phyloP scores from a whole-genome alignment of 2,113 vertebrate genomes.

The Brienomyrus longianalis region DNA sequence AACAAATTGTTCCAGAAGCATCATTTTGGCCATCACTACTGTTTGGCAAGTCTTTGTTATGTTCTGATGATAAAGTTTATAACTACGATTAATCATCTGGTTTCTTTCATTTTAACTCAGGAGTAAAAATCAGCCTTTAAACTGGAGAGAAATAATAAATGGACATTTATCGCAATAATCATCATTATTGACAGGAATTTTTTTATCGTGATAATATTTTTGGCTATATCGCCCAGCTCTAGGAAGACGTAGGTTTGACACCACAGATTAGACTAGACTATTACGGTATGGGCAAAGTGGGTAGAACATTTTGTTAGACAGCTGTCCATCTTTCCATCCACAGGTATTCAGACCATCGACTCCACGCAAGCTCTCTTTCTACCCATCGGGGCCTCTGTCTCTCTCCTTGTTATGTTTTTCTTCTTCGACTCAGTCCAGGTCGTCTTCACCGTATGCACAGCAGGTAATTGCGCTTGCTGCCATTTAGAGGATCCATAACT shows the following conservation, averaged over 20 bases:
- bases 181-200: no score
- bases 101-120: no score
- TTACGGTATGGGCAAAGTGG: neutral
- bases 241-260: neutral
- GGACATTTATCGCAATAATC: no score
- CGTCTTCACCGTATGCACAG: constrained; percentile 99
- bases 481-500: neutral
- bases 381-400: constrained; percentile 94
- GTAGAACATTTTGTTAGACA: neutral
- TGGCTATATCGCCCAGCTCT: no score
- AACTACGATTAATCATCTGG: no score
- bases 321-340: constrained; percentile 1
- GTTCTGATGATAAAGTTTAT: no score
- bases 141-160: no score
- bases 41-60: no score
- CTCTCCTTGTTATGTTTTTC: constrained; percentile 99
- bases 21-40: no score
- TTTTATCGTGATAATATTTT: no score
- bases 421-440: constrained; percentile 99
- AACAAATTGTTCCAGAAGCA: no score
- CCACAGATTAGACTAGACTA: neutral
- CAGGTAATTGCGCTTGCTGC: constrained; percentile 67
- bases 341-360: constrained; percentile 99
- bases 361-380: constrained; percentile 97
- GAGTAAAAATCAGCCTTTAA: no score